phyloP scores from a whole-genome alignment of 1,140 invertebrate genomes.

The Bombus soroeensis region DNA sequence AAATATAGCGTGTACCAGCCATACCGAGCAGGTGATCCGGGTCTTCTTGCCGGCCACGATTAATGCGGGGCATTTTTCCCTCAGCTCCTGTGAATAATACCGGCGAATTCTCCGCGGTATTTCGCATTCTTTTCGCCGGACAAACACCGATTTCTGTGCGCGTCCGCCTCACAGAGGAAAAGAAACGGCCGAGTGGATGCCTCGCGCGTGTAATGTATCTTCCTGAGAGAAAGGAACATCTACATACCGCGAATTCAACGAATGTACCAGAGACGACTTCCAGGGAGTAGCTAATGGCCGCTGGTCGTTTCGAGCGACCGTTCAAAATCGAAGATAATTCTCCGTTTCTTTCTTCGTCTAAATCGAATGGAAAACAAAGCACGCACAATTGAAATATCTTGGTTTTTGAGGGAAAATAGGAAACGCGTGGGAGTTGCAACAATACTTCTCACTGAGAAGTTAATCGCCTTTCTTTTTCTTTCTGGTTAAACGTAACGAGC shows the following conservation, averaged over 20 bases:
- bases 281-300: conserved; percentile 7
- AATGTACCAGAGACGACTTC: neutral
- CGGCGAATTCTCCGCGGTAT: conserved; percentile 43
- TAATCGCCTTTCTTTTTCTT: too few relatives aligned
- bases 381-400: neutral
- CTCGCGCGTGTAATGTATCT: conserved; percentile 46
- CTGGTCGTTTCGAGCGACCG: neutral
- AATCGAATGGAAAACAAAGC: neutral
- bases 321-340: conserved; percentile 13
- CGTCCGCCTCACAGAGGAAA: neutral
- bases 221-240: conserved; percentile 50
- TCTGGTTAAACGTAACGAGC: too few relatives aligned
- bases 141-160: conserved; percentile 19
- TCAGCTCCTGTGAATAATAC: conserved; percentile 38
- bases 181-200: conserved; percentile 10
- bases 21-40: conserved; percentile 52
- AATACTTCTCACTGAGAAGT: fast-evolving
- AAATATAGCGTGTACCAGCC: conserved; percentile 39
- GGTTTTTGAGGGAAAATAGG: neutral
- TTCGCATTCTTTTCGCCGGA: conserved; percentile 41
- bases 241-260: conserved; percentile 55
- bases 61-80: conserved; percentile 54
- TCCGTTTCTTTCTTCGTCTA: neutral
- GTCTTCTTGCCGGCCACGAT: conserved; percentile 38
- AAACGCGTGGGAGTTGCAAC: too few relatives aligned